Evolutionary conservation across 2,113 vertebrate species (phyloP).

Genomic region (Anas platyrhynchos): DNA sequence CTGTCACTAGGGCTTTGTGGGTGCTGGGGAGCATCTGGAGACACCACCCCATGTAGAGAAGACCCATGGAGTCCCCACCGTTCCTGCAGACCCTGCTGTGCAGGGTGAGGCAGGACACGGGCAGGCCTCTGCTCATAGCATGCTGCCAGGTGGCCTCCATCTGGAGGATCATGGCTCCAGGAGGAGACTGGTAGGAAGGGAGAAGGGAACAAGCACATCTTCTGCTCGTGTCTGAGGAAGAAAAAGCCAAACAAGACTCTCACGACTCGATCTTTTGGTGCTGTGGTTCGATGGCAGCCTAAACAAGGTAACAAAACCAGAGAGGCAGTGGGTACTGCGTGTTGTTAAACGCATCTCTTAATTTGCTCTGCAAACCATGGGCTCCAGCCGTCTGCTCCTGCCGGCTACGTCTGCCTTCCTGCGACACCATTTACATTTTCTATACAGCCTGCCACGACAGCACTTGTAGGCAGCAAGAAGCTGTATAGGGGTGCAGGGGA

Average conservation of each 20-base stretch:
- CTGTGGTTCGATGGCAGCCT: background rate
- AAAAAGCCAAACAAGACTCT: background rate
- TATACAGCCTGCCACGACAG: slow-evolving; percentile 27
- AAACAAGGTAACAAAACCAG: background rate
- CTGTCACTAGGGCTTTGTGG: background rate
- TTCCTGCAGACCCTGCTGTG: no score
- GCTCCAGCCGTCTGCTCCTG: slow-evolving; percentile 12
- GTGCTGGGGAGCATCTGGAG: background rate
- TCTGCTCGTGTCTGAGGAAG: background rate
- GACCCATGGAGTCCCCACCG: background rate
- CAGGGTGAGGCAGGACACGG: background rate
- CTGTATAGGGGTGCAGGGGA: background rate
- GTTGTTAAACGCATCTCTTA: slow-evolving; percentile 39
- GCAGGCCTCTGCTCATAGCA: no score
- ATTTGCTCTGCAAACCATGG: background rate
- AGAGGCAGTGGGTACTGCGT: background rate
- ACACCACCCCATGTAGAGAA: background rate
- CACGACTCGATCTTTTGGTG: background rate
- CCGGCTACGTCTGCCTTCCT: background rate
- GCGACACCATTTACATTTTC: slow-evolving; percentile 59
- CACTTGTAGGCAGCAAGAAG: slow-evolving; percentile 13
- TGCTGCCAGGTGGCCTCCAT: no score
- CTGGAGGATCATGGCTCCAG: background rate
- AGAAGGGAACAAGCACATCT: background rate
- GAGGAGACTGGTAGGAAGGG: background rate